These are phyloP conservation scores for Heterodera carotae DNA, from an alignment of 1,140 invertebrate genomes.

Conservation along the genomic window DNA sequence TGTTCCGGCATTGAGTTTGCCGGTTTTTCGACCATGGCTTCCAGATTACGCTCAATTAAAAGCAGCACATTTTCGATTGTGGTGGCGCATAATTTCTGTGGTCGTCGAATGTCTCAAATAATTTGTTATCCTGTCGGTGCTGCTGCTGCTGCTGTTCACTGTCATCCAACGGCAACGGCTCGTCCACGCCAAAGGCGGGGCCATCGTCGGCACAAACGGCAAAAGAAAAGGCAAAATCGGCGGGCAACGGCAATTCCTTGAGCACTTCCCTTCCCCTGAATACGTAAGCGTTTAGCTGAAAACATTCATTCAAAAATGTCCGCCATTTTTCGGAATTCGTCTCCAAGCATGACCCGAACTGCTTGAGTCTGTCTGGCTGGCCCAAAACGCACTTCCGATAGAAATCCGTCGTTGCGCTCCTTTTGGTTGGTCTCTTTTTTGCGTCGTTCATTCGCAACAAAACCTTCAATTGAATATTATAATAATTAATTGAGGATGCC, in stretches of 20 bases:
- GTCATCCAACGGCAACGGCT: neutral
- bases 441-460: neutral
- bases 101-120: conserved; percentile 2
- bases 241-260: neutral
- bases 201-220: no score
- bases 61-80: neutral
- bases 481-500: neutral
- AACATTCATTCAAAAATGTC: neutral
- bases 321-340: neutral
- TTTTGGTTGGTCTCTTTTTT: neutral
- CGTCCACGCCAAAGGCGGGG: neutral
- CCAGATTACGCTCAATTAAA: no score
- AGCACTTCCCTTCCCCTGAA: neutral
- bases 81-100: neutral
- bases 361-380: no score
- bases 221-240: neutral
- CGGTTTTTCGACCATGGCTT: no score
- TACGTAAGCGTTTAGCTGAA: neutral
- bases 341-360: no score
- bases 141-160: neutral
- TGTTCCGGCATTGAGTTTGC: no score
- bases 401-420: neutral
- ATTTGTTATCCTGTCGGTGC: neutral
- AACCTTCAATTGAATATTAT: neutral
- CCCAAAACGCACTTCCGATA: neutral